These are phyloP conservation scores for Brenthis ino DNA, from an alignment of 2,888 invertebrate species.

Conservation along the genomic window DNA sequence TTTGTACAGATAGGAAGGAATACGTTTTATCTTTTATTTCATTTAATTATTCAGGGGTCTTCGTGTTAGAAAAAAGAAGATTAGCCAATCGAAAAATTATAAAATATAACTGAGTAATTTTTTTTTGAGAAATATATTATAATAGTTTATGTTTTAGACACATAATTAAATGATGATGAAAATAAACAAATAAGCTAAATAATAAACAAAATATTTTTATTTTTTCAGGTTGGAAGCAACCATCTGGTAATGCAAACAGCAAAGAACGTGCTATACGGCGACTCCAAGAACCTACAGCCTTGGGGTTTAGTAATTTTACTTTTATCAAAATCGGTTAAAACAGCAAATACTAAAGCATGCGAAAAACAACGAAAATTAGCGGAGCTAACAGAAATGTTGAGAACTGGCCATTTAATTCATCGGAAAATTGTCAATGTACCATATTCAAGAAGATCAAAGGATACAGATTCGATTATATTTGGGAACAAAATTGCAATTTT, in stretches of 20 bases:
- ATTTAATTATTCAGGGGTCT: no score
- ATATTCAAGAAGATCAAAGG: slow-evolving; percentile 79
- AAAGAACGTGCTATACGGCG: slow-evolving; percentile 91
- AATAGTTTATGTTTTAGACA: no score
- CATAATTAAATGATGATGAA: no score
- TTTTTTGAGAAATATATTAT: no score
- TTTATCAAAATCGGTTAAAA: slow-evolving; percentile 88
- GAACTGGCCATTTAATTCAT: slow-evolving; percentile 92
- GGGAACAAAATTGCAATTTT: slow-evolving; percentile 94
- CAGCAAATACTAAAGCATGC: slow-evolving; percentile 83
- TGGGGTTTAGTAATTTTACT: slow-evolving; percentile 92
- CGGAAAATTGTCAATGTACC: slow-evolving; percentile 81
- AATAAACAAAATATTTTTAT: not conserved
- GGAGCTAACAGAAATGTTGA: slow-evolving; percentile 92
- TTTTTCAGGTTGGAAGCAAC: slow-evolving; percentile 87
- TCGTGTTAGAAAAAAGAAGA: no score
- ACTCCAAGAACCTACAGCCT: slow-evolving; percentile 91
- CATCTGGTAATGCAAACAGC: slow-evolving; percentile 93
- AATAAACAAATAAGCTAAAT: not conserved
- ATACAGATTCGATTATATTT: slow-evolving; percentile 88
- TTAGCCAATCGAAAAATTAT: no score
- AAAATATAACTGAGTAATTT: no score
- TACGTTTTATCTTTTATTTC: no score
- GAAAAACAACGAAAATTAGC: slow-evolving; percentile 73
- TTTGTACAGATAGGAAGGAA: no score